Base-by-base conservation (phyloP, 2,888 invertebrate species). In the Campaea margaritaria region DNA sequence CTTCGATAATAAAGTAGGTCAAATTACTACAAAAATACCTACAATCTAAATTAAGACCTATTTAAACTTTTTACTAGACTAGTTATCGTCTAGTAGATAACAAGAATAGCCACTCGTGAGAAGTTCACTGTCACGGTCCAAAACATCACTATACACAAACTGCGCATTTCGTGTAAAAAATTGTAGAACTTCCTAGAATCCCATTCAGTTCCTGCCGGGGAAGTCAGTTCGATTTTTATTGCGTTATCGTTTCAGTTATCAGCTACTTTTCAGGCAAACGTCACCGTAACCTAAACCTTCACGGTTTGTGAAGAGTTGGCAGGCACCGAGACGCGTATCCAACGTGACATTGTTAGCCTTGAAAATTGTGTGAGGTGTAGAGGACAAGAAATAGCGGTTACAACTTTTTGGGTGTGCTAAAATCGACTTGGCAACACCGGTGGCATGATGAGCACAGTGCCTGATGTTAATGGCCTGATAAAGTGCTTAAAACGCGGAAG, bases 201-300 rank as follows among this genome's bases (percentile, higher is more conserved):
- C n/a, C 34, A 10, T 42, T 28, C 9, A n/a, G 36, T 48, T 45
- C 12, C 31, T 45, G 13, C 15, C n/a, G n/a, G n/a, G 64, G 47
- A 62, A 67, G 49, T 60, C 42, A 42, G 58, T 51, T 48, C 15
- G 45, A 14, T 56, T 60, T 62, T 53, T 41, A 48, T 34, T 53
- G 16, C 39, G 42, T 56, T 57, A 50, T 47, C 28, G 60, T 62
- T 60, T 62, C 49, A 62, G 28, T 64, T 45, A 54, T 59, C 58
- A 56, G 11, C 39, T 55, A 65, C 58, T 44, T 57, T 62, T 61
- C 61, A 60, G 60, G 44, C 31, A 51, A 45, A 49, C 44, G 10
- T 41, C 42, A 43, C 57, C 55, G 73, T 78, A 83, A 82, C 82
- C 81, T 83, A 84, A 85, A 79, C 86, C 89, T 88, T 87, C 87